Conservation (phyloP, 1,140 invertebrate species). For the Dreissena rostriformis region DNA sequence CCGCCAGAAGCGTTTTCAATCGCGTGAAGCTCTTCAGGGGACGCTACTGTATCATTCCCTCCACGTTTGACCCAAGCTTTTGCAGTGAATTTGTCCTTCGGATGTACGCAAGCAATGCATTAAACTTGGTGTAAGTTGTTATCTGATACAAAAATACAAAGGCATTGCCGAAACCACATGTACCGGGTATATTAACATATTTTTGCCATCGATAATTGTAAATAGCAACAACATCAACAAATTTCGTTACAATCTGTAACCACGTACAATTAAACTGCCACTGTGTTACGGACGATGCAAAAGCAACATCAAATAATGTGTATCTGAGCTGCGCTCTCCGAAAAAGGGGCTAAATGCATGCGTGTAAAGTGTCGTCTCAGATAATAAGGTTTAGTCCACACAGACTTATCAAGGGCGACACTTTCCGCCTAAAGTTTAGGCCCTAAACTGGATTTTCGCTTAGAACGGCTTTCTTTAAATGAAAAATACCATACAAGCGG, state of each 20-base stretch:
- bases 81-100: conserved; percentile 84
- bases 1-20: conserved; percentile 83
- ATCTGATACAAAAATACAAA: not conserved
- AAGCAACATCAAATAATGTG: too few species aligned
- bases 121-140: conserved; percentile 64
- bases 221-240: not conserved
- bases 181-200: not conserved
- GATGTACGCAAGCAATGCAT: conserved; percentile 81
- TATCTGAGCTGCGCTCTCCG: too few species aligned
- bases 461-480: not conserved
- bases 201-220: not conserved
- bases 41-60: conserved; percentile 86
- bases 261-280: not conserved
- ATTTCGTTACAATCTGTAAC: not conserved
- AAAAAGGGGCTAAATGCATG: too few species aligned
- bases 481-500: not conserved
- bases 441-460: too few species aligned
- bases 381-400: too few species aligned
- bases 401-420: too few species aligned
- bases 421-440: too few species aligned
- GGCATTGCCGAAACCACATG: not conserved
- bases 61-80: conserved; percentile 85
- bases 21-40: conserved; percentile 82
- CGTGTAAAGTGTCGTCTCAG: too few species aligned
- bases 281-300: too few species aligned